Evolutionary conservation across 2,113 vertebrate genomes (phyloP).

Genomic region (Pomatostomus ruficeps): DNA sequence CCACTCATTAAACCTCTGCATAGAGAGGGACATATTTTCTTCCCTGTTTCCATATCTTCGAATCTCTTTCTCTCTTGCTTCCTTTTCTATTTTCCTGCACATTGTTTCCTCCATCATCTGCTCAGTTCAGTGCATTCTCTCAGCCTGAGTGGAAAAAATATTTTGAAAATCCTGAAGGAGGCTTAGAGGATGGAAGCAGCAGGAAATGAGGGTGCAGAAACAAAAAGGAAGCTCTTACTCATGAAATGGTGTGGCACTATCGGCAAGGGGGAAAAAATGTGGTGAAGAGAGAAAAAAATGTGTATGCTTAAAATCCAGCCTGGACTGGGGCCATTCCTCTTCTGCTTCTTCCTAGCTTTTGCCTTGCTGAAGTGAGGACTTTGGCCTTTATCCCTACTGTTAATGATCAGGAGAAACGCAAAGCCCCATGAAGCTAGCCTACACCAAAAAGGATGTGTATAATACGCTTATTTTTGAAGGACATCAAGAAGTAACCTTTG

Average conservation of each 20-base stretch:
- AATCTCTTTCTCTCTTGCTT: not conserved
- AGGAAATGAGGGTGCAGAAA: conserved; percentile 31
- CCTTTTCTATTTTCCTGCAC: not conserved
- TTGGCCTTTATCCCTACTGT: not conserved
- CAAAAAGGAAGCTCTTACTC: conserved; percentile 1
- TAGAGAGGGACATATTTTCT: not conserved
- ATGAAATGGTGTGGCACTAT: not conserved
- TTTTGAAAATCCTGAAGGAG: not conserved
- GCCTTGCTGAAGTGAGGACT: not conserved
- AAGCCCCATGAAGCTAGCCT: not conserved
- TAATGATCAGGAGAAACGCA: not conserved
- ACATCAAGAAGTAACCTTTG: not conserved
- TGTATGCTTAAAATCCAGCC: not conserved
- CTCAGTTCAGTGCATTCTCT: not conserved
- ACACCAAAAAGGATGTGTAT: not conserved
- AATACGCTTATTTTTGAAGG: not conserved
- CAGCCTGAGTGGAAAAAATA: not conserved
- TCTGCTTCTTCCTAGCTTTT: not conserved
- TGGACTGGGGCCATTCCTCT: not conserved
- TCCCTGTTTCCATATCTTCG: not conserved
- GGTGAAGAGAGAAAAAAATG: not conserved
- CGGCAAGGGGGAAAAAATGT: not conserved
- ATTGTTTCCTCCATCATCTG: not conserved
- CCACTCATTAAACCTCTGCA: not conserved
- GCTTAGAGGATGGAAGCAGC: not conserved